Percentiles rank a stretch among this genome's conserved stretches.
Evolutionary conservation across 1,140 invertebrate genomes (phyloP).

Genomic region (Drosophila rufa): DNA sequence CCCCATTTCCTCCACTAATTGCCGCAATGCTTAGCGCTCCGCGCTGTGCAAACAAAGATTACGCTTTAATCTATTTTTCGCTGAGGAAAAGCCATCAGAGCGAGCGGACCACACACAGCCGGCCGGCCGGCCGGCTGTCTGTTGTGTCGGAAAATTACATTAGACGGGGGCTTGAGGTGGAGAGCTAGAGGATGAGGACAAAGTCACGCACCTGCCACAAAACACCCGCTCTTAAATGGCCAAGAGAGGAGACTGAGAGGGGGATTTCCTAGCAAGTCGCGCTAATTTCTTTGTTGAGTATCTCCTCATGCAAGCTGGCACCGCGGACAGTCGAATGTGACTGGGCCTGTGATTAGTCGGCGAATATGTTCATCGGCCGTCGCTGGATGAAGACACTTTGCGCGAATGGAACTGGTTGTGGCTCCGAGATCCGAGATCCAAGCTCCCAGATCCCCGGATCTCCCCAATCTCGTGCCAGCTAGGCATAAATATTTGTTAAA

Average conservation of each 20-base stretch:
- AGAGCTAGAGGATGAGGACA: slow-evolving; percentile 6
- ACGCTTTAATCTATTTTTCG: slow-evolving; percentile 82
- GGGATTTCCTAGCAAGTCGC: slow-evolving; percentile 26
- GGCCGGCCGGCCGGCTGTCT: not conserved
- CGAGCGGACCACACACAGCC: slow-evolving; percentile 63
- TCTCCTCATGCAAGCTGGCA: slow-evolving; percentile 70
- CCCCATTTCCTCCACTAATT: slow-evolving; percentile 51
- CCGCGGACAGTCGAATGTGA: slow-evolving; percentile 74
- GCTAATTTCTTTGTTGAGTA: slow-evolving; percentile 81
- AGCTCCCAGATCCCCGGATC: not conserved
- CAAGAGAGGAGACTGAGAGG: not conserved
- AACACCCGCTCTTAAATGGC: slow-evolving; percentile 7
- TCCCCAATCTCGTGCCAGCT: slow-evolving; percentile 28
- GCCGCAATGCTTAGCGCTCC: slow-evolving; percentile 64
- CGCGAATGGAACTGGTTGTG: slow-evolving; percentile 29
- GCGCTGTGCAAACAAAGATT: slow-evolving; percentile 81
- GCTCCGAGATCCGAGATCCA: slow-evolving; percentile 6
- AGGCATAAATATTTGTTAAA: slow-evolving; percentile 62
- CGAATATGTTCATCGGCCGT: slow-evolving; percentile 76
- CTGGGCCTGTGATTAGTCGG: slow-evolving; percentile 73
- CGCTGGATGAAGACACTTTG: slow-evolving; percentile 62
- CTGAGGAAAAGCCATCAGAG: slow-evolving; percentile 42
- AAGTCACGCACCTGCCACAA: slow-evolving; percentile 54
- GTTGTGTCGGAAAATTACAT: slow-evolving; percentile 75
- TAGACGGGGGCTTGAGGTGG: slow-evolving; percentile 47